Conservation (phyloP, 2,797 vertebrate species). For the Schizothorax lantsangensis region DNA sequence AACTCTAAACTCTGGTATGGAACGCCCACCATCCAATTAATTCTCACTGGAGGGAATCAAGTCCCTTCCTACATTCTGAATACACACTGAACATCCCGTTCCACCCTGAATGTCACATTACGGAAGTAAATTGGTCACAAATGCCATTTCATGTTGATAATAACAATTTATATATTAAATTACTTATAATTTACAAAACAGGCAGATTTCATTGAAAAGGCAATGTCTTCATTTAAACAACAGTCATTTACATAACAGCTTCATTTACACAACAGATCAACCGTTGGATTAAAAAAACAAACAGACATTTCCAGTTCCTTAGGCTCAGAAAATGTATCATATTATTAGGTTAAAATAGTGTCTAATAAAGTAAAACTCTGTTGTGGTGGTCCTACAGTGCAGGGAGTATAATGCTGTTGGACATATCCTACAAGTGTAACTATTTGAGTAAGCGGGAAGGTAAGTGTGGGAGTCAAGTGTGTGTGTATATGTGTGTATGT, state of each 20-base stretch:
- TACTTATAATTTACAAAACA: conserved; percentile 24
- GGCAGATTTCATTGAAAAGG: conserved; percentile 5
- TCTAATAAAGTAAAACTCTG: conserved; percentile 17
- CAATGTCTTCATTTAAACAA: conserved; percentile 24
- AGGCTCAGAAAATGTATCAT: conserved; percentile 24
- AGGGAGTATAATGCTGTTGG: conserved; percentile 9
- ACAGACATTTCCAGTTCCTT: conserved; percentile 17
- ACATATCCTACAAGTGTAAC: conserved; percentile 35
- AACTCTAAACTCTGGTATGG: neutral
- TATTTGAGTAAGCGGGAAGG: conserved; percentile 15
- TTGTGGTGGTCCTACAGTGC: neutral
- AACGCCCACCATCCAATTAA: neutral
- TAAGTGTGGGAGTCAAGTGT: conserved; percentile 35
- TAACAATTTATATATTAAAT: neutral
- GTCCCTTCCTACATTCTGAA: conserved; percentile 18
- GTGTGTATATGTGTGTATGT: conserved; percentile 37
- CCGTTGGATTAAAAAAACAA: neutral
- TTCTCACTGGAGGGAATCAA: neutral
- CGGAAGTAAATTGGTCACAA: neutral
- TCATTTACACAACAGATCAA: conserved; percentile 1
- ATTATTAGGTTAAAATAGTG: neutral
- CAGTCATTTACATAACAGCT: neutral
- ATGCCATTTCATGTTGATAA: neutral
- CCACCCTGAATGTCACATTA: neutral
- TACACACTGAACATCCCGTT: neutral